A percentile compares a stretch with the other conserved stretches of the same genome.
phyloP scores from a whole-genome alignment of 2,797 vertebrate genomes.

The Tapirus indicus region DNA sequence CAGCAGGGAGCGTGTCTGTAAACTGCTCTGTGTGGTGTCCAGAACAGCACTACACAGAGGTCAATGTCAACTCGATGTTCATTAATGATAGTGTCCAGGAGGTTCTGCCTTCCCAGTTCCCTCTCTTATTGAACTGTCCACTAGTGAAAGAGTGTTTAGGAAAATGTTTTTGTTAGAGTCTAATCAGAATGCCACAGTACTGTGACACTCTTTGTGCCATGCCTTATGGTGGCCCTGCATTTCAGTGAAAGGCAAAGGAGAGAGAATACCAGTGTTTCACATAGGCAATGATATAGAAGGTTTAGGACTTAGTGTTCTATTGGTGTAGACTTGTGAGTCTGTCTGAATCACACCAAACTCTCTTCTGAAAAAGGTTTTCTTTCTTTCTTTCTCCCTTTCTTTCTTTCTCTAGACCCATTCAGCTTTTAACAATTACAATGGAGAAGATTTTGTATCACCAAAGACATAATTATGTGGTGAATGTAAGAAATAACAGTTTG shows the following conservation, averaged over 20 bases:
- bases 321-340: neutral
- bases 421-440: conserved; percentile 16
- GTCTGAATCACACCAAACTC: neutral
- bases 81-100: conserved; percentile 57
- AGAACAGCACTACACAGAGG: conserved; percentile 24
- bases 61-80: conserved; percentile 32
- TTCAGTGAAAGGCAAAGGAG: conserved; percentile 59
- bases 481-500: conserved; percentile 25
- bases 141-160: conserved; percentile 53
- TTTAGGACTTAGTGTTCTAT: neutral
- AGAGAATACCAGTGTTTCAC: neutral
- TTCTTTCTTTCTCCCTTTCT: neutral
- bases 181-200: conserved; percentile 65
- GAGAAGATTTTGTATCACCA: conserved; percentile 43
- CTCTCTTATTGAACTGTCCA: conserved; percentile 55
- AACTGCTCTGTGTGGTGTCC: neutral
- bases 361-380: neutral
- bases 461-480: conserved; percentile 28
- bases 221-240: conserved; percentile 49
- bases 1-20: conserved; percentile 52
- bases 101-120: conserved; percentile 26
- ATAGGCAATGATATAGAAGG: neutral
- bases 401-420: conserved; percentile 11
- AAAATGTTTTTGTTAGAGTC: conserved; percentile 47
- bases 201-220: conserved; percentile 48